A percentile compares a stretch with the other conserved stretches of the same genome.
These are phyloP conservation scores for Octonoba sinensis DNA, from an alignment of 2,888 invertebrate genomes.

Conservation along the genomic window DNA sequence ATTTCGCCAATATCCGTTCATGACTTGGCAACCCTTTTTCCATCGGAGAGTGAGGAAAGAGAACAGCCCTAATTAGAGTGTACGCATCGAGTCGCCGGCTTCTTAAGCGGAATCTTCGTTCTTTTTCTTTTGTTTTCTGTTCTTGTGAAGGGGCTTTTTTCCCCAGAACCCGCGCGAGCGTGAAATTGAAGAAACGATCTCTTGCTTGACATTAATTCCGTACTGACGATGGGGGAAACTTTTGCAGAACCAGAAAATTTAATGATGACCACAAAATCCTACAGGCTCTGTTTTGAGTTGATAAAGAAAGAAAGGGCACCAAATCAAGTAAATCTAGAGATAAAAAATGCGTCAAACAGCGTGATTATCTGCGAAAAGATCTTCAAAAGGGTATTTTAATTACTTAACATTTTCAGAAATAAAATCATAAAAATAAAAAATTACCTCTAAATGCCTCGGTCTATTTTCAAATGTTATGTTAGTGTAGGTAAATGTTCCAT, in stretches of 20 bases:
- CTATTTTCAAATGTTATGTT: no score
- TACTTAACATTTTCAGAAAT: no score
- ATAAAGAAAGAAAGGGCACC: not conserved
- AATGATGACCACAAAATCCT: not conserved
- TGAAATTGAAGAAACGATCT: conserved; percentile 57
- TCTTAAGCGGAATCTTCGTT: conserved; percentile 29
- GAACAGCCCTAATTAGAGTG: conserved; percentile 56
- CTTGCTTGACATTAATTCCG: not conserved
- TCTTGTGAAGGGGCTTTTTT: conserved; percentile 41
- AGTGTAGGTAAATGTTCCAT: no score
- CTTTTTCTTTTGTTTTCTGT: conserved; percentile 25
- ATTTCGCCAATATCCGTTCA: no score
- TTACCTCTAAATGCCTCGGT: no score
- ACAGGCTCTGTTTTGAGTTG: not conserved
- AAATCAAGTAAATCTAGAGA: not conserved
- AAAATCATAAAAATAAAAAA: no score
- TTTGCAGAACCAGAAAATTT: not conserved
- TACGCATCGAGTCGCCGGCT: conserved; percentile 48
- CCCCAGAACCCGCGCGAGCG: conserved; percentile 9
- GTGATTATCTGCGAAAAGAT: not conserved
- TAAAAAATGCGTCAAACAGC: not conserved
- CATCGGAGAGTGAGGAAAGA: conserved; percentile 56
- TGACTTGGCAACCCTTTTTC: conserved; percentile 26
- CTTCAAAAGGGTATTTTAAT: not conserved
- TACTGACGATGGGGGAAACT: not conserved